These are phyloP conservation scores for Pinna nobilis DNA, from an alignment of 1,140 invertebrate genomes.

Conservation along the genomic window DNA sequence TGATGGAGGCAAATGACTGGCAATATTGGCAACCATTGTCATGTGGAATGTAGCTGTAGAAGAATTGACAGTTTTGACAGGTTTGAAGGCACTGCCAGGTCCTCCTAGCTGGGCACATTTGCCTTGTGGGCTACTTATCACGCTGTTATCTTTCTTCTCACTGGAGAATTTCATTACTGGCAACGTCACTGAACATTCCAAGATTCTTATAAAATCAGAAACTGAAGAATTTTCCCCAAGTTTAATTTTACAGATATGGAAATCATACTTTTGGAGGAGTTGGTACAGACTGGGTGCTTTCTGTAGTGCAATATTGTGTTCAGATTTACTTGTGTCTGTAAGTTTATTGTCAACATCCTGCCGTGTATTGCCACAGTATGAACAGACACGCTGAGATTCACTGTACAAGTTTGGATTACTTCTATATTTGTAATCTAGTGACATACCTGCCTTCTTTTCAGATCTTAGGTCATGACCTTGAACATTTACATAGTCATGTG, in stretches of 20 bases:
- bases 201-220: constrained; percentile 23
- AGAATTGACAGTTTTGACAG: constrained; percentile 35
- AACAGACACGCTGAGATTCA: constrained; percentile 3
- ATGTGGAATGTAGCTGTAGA: constrained; percentile 18
- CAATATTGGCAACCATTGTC: constrained; percentile 24
- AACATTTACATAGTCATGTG: constrained; percentile 16
- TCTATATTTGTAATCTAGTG: neutral
- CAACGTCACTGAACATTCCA: constrained; percentile 27
- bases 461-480: constrained; percentile 2
- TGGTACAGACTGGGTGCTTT: constrained; percentile 31
- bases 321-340: constrained; percentile 5
- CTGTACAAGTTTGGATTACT: neutral
- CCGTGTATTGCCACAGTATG: constrained; percentile 8
- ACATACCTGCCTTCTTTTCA: neutral
- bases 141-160: constrained; percentile 13
- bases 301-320: neutral
- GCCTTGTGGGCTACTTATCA: constrained; percentile 40
- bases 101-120: constrained; percentile 51
- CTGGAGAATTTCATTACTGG: neutral
- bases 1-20: neutral
- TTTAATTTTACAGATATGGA: constrained; percentile 13
- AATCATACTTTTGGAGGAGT: constrained; percentile 22
- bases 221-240: constrained; percentile 22
- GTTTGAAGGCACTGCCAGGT: constrained; percentile 59
- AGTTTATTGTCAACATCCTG: no score